Evolutionary conservation across 2,797 vertebrate species (phyloP), one percentile per base, ranked within the genome.

Genomic region (Platalea minor): DNA sequence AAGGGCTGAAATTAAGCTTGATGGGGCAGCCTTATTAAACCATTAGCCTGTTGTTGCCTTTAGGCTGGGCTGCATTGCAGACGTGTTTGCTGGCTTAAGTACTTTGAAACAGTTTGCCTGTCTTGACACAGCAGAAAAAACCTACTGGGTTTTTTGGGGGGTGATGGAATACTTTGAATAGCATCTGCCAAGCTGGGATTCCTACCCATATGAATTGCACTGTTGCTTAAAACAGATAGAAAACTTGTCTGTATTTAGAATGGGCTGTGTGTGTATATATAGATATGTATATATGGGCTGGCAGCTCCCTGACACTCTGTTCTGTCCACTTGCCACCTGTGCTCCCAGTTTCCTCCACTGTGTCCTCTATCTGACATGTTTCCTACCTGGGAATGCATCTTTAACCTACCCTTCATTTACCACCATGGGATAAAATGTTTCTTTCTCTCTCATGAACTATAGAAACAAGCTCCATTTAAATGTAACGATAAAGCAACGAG

Each of bases 31-130:
- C 26, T 90, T 89, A 94, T 86, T 94, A 92, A 95, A 93, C 69
- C 14, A 25, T 84, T 86, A 0, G 9, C 70, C 57, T 84, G 56
- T 80, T 88, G 67, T 84, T 97, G 95, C 92, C 95, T 96, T 89
- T 92, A 96, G 94, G 95, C 93, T 96, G 89, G 87, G 67, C 76
- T 89, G 91, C 77, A 63, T 96, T 96, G 69, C 94, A 94, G 76
- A 45, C 39, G 0, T 96, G 69, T 97, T 94, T 94, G 65, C 76
- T 88, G 73, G 73, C 82, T 93, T 69, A 89, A 93, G 61, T 85
- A 72, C 89, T 91, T 92, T 88, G 70, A 96, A 91, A 16, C 41
- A 88, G 51, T 91, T 86, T 96, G 81, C 91, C 54, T 95, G 92
- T 91, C 94, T 76, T 97, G 91, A 96, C 94, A 94, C 64, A 95